phyloP scores from a whole-genome alignment of 2,888 invertebrate genomes.

The Mactromeris polynyma region DNA sequence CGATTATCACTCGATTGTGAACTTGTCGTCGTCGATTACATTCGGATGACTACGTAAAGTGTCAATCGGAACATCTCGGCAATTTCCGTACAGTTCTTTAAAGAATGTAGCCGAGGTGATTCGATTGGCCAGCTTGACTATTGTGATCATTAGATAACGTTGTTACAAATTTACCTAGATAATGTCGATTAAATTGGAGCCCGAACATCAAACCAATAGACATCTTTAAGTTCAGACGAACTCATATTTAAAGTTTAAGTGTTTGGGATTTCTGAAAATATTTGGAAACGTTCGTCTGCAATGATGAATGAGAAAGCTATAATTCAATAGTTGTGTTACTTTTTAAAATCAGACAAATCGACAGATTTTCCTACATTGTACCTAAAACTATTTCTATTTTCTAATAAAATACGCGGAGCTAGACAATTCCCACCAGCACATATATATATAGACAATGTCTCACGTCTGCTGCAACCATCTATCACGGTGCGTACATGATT shows the following conservation, averaged over 20 bases:
- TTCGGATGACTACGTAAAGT: slow-evolving; percentile 34
- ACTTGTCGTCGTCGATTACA: slow-evolving; percentile 25
- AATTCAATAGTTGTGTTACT: neutral
- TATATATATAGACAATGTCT: neutral
- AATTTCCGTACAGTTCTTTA: too few species aligned
- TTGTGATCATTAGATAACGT: slow-evolving; percentile 1
- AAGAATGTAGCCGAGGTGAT: too few species aligned
- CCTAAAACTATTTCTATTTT: neutral
- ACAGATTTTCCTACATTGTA: neutral
- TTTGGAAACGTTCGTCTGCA: neutral
- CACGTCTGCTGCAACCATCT: neutral
- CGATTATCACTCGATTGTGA: slow-evolving; percentile 56
- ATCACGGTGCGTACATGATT: neutral
- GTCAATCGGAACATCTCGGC: too few species aligned
- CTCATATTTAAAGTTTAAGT: neutral
- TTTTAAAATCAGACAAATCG: slow-evolving; percentile 2
- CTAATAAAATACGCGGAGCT: neutral
- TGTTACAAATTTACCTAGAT: neutral
- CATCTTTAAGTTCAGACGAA: neutral
- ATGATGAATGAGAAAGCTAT: neutral
- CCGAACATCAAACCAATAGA: neutral
- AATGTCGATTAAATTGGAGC: neutral
- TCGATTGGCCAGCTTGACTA: slow-evolving; percentile 39
- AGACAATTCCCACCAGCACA: neutral
- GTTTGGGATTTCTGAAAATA: neutral